Conservation (phyloP, 92 coral and sea anemone genomes). For the Phenganax stokvisi region DNA sequence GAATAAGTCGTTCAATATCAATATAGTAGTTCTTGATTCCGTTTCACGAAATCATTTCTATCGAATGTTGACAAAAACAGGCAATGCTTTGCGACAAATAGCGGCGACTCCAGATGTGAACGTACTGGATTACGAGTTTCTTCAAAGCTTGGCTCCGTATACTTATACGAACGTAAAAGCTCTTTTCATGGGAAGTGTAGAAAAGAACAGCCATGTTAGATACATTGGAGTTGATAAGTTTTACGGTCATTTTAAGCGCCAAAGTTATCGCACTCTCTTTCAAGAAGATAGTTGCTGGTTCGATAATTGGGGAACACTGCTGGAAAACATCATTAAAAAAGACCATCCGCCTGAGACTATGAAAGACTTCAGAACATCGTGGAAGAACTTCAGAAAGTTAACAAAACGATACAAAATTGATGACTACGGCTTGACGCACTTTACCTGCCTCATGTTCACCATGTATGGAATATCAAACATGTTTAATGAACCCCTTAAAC, state of each 20-base stretch:
- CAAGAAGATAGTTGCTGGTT: conserved; percentile 98
- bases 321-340: conserved; percentile 64
- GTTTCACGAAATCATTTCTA: conserved; percentile 71
- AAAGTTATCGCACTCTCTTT: conserved; percentile 71
- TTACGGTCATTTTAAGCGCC: conserved; percentile 54
- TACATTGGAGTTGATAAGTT: conserved; percentile 56
- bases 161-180: conserved; percentile 59
- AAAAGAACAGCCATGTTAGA: background rate
- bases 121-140: conserved; percentile 65
- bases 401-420: conserved; percentile 50
- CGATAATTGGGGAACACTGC: conserved; percentile 78
- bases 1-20: conserved; percentile 42
- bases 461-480: conserved; percentile 70
- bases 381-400: conserved; percentile 51
- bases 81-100: conserved; percentile 46
- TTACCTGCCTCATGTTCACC: conserved; percentile 65
- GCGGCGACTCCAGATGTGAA: conserved; percentile 33
- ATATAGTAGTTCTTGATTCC: conserved; percentile 62
- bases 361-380: conserved; percentile 53
- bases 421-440: conserved; percentile 75
- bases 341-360: conserved; percentile 48
- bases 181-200: conserved; percentile 55
- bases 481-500: conserved; percentile 61
- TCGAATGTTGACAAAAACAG: conserved; percentile 59
- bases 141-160: conserved; percentile 65